Evolutionary conservation across 2,888 invertebrate genomes (phyloP), one percentile per base, ranked within the genome.

Genomic region (Caenorhabditis sp.): DNA sequence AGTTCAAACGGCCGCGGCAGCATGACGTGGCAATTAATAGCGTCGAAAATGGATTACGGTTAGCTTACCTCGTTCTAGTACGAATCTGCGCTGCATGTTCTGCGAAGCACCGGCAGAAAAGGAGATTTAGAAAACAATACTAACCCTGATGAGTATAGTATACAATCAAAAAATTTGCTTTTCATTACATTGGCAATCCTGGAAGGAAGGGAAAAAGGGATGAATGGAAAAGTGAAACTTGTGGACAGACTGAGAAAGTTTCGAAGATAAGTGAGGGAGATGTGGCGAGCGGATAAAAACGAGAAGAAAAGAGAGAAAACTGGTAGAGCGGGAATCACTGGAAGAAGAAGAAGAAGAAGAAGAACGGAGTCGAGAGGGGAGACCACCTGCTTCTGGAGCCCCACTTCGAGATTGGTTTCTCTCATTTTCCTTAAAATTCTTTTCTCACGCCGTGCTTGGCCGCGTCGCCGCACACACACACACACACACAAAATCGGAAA

Each of bases 321-420:
- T 58, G 56, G 58, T 50, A 56, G 13, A 37, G n/a, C n/a, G n/a
- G n/a, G n/a, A n/a, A n/a, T n/a, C 24, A 2, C 22, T 41, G 50
- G 24, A 27, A 39, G 22, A 43, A 26, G 8, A 35, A 27, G 9
- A 55, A 43, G 17, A 17, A 32, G 26, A 52, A 41, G 20, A 20
- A 8, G 26, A 13, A 20, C n/a, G 22, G 53, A 53, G 41, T 41
- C 27, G 43, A 52, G 35, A 45, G 53, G 45, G 35, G 43, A 37
- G 65, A 52, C 50, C 68, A 59, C 58, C 68, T 68, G 66, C 66
- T 68, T 27, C 52, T 22, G 35, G 30, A 11, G 50, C 8, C 43
- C 32, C 17, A 26, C 50, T 35, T n/a, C 13, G 35, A 22, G 24
- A 43, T 43, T 43, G 43, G 20, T 43, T 61, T 43, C 35, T 55